Evolutionary conservation across 2,113 vertebrate species (phyloP).

Genomic region (Arothron firmamentum): DNA sequence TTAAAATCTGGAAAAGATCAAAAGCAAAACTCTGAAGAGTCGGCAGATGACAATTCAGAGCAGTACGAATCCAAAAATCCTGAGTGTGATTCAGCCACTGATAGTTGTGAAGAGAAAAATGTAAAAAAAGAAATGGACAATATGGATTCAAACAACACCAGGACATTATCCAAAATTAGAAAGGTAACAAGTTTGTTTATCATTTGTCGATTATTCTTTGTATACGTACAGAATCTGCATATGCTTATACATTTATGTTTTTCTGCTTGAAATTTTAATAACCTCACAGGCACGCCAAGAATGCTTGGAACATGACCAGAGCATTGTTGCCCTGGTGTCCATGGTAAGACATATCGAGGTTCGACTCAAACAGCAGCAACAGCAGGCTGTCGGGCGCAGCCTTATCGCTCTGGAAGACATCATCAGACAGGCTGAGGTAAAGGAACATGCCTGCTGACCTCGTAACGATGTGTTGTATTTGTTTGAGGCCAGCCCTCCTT

Average conservation of each 20-base stretch:
- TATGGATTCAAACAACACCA: conserved; percentile 11
- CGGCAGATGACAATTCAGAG: conserved; percentile 20
- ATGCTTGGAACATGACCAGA: conserved; percentile 88
- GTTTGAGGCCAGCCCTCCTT: background rate
- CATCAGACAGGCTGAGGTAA: conserved; percentile 85
- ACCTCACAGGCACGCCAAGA: conserved; percentile 71
- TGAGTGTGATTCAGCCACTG: conserved; percentile 29
- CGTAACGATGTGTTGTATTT: background rate
- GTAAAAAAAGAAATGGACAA: background rate
- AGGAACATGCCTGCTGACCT: background rate
- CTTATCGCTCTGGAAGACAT: conserved; percentile 75
- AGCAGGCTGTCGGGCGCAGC: conserved; percentile 73
- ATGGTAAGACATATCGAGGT: conserved; percentile 89
- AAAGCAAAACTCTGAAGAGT: conserved; percentile 21
- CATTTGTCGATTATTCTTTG: background rate
- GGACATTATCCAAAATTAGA: conserved; percentile 11
- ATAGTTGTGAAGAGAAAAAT: conserved; percentile 42
- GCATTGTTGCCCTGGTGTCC: conserved; percentile 83
- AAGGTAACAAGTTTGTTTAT: conserved; percentile 51
- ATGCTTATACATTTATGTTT: background rate
- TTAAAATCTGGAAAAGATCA: conserved; percentile 1
- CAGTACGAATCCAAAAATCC: conserved; percentile 36
- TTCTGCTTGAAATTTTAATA: conserved; percentile 70
- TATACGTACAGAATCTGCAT: no score
- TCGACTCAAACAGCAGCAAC: conserved; percentile 79